A percentile compares a stretch with the other conserved stretches of the same genome.
phyloP scores from a whole-genome alignment of 1,140 invertebrate species.

The Rhopalosiphum padi region DNA sequence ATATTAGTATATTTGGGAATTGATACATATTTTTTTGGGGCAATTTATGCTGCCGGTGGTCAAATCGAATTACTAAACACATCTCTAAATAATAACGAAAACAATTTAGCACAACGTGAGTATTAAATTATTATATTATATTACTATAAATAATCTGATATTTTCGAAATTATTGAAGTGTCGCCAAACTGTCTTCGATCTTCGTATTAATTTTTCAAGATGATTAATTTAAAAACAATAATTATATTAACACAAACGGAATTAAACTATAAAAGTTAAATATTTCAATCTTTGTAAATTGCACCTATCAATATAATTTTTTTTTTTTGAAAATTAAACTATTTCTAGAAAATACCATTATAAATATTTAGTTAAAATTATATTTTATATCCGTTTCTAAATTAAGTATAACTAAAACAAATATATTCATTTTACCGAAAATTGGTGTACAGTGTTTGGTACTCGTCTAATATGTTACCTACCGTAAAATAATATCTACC shows the following conservation, averaged over 20 bases:
- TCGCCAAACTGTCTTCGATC: accelerated
- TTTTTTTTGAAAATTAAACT: too few relatives aligned
- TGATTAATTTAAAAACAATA: background rate
- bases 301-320: too few relatives aligned
- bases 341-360: too few relatives aligned
- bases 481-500: too few relatives aligned
- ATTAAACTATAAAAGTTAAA: background rate
- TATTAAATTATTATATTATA: background rate
- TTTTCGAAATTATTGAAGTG: background rate
- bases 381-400: too few relatives aligned
- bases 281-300: background rate
- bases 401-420: too few relatives aligned
- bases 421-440: too few relatives aligned
- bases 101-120: background rate
- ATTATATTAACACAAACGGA: background rate
- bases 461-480: too few relatives aligned
- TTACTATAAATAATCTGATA: background rate
- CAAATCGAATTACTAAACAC: constrained; percentile 34
- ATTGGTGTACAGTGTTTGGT: too few relatives aligned
- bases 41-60: constrained; percentile 22
- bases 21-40: constrained; percentile 22
- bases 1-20: background rate
- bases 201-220: background rate
- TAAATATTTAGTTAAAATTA: too few relatives aligned
- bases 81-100: background rate